These are phyloP conservation scores for Pedicia rivosa DNA, from an alignment of 2,888 invertebrate species.

Conservation along the genomic window DNA sequence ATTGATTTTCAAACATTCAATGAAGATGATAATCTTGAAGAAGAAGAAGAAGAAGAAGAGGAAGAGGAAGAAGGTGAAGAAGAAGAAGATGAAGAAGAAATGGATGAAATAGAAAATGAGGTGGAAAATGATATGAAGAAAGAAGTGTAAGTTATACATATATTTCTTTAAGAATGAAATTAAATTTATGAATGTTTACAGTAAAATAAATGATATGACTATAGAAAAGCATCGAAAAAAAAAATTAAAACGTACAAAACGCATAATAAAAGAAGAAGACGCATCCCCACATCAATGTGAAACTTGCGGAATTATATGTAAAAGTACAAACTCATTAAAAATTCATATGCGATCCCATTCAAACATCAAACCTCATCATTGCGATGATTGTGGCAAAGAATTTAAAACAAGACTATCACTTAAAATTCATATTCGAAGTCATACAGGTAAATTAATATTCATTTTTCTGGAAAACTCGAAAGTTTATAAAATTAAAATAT, in stretches of 20 bases:
- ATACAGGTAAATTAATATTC: too few relatives aligned
- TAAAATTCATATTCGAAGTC: constrained; percentile 12
- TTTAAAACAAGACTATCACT: constrained; percentile 11
- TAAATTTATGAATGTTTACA: not conserved
- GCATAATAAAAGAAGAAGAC: not conserved
- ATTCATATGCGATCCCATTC: constrained; percentile 11
- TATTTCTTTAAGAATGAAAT: not conserved
- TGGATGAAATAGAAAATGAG: not conserved
- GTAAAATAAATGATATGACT: not conserved
- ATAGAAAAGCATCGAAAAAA: not conserved
- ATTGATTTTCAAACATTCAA: not conserved
- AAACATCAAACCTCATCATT: constrained; percentile 9
- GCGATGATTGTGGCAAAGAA: constrained; percentile 10
- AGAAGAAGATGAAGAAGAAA: not conserved
- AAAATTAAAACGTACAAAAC: not conserved
- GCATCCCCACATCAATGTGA: constrained; percentile 11
- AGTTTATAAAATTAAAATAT: too few relatives aligned
- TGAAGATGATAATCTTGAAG: not conserved
- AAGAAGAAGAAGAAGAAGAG: not conserved
- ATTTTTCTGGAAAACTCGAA: too few relatives aligned
- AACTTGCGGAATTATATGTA: constrained; percentile 11
- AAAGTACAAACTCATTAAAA: constrained; percentile 8
- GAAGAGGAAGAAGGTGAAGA: not conserved
- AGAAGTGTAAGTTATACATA: not conserved
- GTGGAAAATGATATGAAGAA: not conserved